Percentiles rank a stretch among this genome's conserved stretches.
These are phyloP conservation scores for Pogonus chalceus DNA, from an alignment of 1,140 invertebrate species.

Conservation along the genomic window DNA sequence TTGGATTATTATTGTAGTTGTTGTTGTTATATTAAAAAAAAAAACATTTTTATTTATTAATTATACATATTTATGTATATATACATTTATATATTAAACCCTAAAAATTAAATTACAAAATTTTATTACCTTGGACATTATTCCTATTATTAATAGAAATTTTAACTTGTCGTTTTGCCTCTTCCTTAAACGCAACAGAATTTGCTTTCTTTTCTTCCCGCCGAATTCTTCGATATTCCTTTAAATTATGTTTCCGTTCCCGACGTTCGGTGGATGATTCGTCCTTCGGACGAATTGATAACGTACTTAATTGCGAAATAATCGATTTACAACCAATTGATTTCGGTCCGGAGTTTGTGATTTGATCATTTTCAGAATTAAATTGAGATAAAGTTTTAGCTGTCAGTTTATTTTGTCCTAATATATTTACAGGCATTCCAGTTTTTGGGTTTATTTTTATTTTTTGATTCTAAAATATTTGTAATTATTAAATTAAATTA, in stretches of 20 bases:
- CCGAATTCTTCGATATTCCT: conserved; percentile 73
- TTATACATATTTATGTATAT: too few species aligned
- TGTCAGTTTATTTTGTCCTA: conserved; percentile 53
- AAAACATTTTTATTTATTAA: too few species aligned
- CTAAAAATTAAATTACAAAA: too few species aligned
- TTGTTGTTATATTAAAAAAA: too few species aligned
- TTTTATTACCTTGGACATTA: conserved; percentile 60
- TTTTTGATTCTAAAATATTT: conserved; percentile 37
- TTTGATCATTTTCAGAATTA: conserved; percentile 40
- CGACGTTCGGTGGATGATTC: conserved; percentile 76
- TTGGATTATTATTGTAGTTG: too few species aligned
- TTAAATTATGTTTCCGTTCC: conserved; percentile 70
- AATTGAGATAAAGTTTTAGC: conserved; percentile 56
- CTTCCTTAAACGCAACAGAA: conserved; percentile 75
- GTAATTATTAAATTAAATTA: conserved; percentile 13
- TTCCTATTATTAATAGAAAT: conserved; percentile 61
- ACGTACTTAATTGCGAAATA: conserved; percentile 53
- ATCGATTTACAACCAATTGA: conserved; percentile 53
- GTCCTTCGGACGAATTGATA: conserved; percentile 66
- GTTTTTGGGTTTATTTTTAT: conserved; percentile 62
- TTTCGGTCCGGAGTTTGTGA: conserved; percentile 31
- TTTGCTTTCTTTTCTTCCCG: conserved; percentile 81
- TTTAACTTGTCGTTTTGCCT: conserved; percentile 73
- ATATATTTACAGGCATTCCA: conserved; percentile 58
- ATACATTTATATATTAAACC: too few species aligned